A percentile compares a stretch with the other conserved stretches of the same genome.
Evolutionary conservation across 2,113 vertebrate genomes (phyloP).

Genomic region (Pseudorhombus dupliciocellatus): DNA sequence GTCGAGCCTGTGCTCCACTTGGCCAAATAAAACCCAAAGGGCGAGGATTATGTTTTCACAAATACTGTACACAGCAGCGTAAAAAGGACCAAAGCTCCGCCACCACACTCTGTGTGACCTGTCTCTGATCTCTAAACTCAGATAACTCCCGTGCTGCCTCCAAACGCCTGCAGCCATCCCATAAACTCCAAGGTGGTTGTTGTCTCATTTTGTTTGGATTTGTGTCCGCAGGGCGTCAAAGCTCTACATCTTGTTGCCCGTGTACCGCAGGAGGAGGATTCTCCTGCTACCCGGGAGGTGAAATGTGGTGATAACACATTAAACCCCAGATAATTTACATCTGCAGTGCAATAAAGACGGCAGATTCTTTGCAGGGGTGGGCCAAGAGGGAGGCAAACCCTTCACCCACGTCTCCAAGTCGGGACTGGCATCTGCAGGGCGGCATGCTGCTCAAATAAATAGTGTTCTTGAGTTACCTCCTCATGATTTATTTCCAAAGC

Average conservation of each 20-base stretch:
- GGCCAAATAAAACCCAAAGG: slow-evolving; percentile 47
- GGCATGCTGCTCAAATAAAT: slow-evolving; percentile 32
- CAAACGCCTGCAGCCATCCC: slow-evolving; percentile 19
- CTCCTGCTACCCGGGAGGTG: not conserved
- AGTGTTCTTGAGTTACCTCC: slow-evolving; percentile 37
- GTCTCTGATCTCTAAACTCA: slow-evolving; percentile 29
- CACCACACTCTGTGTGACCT: slow-evolving; percentile 11
- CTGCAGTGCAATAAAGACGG: too few species aligned
- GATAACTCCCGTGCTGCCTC: slow-evolving; percentile 31
- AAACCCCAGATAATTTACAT: slow-evolving; percentile 16
- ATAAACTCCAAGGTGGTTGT: slow-evolving; percentile 19
- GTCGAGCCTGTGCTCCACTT: slow-evolving; percentile 61
- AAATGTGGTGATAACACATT: slow-evolving; percentile 22
- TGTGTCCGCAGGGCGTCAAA: slow-evolving; percentile 27
- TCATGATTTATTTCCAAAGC: slow-evolving; percentile 26
- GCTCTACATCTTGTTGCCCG: slow-evolving; percentile 15
- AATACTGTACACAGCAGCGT: slow-evolving; percentile 19
- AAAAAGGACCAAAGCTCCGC: slow-evolving; percentile 1
- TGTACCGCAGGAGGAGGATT: slow-evolving; percentile 13
- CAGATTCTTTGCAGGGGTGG: too few species aligned
- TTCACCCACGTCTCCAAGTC: slow-evolving; percentile 7
- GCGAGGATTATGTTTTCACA: slow-evolving; percentile 23
- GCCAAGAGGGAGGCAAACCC: too few species aligned
- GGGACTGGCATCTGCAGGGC: not conserved
- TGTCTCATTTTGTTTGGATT: slow-evolving; percentile 37